Conservation (phyloP, 1,140 invertebrate species). For the Phenacoccus solenopsis region DNA sequence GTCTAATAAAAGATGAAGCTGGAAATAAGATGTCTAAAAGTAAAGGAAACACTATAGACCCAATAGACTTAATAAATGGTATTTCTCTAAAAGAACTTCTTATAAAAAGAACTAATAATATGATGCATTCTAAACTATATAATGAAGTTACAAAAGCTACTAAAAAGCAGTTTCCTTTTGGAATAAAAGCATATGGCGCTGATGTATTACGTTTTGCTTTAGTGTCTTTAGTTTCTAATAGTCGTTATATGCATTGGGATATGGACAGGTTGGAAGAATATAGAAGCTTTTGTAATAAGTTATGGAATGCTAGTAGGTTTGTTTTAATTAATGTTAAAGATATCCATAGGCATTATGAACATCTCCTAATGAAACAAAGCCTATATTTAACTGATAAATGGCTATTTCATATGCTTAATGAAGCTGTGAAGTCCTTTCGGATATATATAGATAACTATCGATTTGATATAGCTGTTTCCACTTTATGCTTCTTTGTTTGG, state of each 20-base stretch:
- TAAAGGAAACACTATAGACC: constrained; percentile 74
- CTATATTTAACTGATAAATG: constrained; percentile 38
- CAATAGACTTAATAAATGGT: constrained; percentile 51
- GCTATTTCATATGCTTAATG: constrained; percentile 44
- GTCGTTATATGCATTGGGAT: constrained; percentile 43
- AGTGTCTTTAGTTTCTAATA: constrained; percentile 36
- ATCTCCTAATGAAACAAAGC: neutral
- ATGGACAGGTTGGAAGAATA: constrained; percentile 46
- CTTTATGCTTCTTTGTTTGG: constrained; percentile 47
- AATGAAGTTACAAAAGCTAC: constrained; percentile 20
- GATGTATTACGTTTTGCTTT: constrained; percentile 53
- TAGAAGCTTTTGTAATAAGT: constrained; percentile 53
- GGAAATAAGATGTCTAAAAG: constrained; percentile 94
- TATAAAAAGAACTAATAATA: constrained; percentile 10
- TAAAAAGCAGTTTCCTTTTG: constrained; percentile 45
- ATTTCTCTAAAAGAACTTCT: constrained; percentile 25
- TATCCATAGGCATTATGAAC: neutral
- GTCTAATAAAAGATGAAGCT: constrained; percentile 57
- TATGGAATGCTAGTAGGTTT: constrained; percentile 54
- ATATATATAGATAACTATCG: constrained; percentile 39
- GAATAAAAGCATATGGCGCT: constrained; percentile 53
- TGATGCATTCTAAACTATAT: neutral
- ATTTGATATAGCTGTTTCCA: constrained; percentile 41
- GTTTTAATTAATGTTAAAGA: constrained; percentile 29
- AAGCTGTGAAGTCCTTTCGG: constrained; percentile 36